These are phyloP conservation scores for Kudoa iwatai DNA, from an alignment of 30 jellyfish, hydroid and myxozoan species.

Conservation along the genomic window DNA sequence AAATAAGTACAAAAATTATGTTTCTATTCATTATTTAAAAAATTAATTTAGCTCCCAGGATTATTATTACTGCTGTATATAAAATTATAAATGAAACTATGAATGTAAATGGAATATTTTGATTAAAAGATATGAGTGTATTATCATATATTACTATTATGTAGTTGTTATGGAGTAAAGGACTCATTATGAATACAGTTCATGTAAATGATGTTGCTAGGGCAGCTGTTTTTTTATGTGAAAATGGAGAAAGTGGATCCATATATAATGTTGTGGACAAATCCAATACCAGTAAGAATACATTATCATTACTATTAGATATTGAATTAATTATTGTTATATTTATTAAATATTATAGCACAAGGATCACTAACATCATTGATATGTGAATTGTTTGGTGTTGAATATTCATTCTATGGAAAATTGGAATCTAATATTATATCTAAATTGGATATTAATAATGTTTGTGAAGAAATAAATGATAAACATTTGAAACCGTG, in stretches of 20 bases:
- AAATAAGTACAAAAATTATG: too few relatives aligned
- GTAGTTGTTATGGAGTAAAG: slow-evolving; percentile 49
- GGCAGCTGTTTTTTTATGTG: slow-evolving; percentile 35
- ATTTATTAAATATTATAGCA: slow-evolving; percentile 1
- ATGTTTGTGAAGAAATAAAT: slow-evolving; percentile 32
- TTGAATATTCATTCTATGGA: slow-evolving; percentile 35
- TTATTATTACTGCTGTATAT: too few relatives aligned
- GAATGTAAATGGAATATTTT: too few relatives aligned
- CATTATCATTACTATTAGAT: background rate
- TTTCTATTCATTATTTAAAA: too few relatives aligned
- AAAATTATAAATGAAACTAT: too few relatives aligned
- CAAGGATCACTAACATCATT: slow-evolving; percentile 45
- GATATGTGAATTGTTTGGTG: slow-evolving; percentile 25
- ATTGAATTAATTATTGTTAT: background rate
- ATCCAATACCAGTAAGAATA: slow-evolving; percentile 9
- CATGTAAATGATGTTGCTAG: slow-evolving; percentile 41
- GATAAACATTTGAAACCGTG: slow-evolving; percentile 64
- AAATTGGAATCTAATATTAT: slow-evolving; percentile 33
- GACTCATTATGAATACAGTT: slow-evolving; percentile 34
- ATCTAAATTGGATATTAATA: slow-evolving; percentile 9
- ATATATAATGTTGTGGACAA: slow-evolving; percentile 34
- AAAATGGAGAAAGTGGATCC: slow-evolving; percentile 11
- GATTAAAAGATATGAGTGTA: too few relatives aligned
- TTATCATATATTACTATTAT: too few relatives aligned
- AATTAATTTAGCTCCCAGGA: too few relatives aligned